phyloP scores from a whole-genome alignment of 2,797 vertebrate species.

The Anguilla anguilla region DNA sequence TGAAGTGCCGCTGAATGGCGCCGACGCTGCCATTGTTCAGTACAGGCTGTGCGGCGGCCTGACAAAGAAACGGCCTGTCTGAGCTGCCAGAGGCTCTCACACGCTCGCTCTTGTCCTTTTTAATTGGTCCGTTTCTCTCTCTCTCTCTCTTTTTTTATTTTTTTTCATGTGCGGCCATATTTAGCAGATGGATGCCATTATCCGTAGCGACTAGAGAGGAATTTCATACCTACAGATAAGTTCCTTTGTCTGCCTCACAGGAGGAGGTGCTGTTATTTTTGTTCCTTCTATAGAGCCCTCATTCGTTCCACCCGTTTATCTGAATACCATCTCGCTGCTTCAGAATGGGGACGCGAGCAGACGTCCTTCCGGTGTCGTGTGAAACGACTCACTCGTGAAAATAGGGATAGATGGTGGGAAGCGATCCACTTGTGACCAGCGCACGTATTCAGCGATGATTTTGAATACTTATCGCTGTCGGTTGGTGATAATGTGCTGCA shows the following conservation, averaged over 20 bases:
- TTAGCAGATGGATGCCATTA: neutral
- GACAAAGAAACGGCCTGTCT: slow-evolving; percentile 45
- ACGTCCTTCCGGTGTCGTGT: neutral
- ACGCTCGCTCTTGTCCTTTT: slow-evolving; percentile 36
- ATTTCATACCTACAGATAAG: neutral
- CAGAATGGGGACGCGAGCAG: neutral
- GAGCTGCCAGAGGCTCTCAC: slow-evolving; percentile 37
- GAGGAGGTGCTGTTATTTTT: neutral
- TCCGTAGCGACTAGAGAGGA: neutral
- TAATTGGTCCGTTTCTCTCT: slow-evolving; percentile 24
- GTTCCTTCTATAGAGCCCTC: neutral
- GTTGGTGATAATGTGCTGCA: neutral
- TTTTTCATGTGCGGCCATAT: neutral
- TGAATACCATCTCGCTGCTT: neutral
- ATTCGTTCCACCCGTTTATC: neutral
- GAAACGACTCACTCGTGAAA: neutral
- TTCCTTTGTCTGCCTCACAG: neutral
- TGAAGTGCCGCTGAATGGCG: slow-evolving; percentile 17
- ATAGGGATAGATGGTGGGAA: neutral
- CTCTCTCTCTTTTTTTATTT: neutral
- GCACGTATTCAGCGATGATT: neutral
- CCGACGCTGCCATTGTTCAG: slow-evolving; percentile 13
- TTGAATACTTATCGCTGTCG: neutral
- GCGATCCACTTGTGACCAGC: neutral
- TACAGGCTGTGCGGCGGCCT: neutral